Base-by-base conservation (phyloP, 2,113 vertebrate genomes). In the Pseudopodoces humilis region DNA sequence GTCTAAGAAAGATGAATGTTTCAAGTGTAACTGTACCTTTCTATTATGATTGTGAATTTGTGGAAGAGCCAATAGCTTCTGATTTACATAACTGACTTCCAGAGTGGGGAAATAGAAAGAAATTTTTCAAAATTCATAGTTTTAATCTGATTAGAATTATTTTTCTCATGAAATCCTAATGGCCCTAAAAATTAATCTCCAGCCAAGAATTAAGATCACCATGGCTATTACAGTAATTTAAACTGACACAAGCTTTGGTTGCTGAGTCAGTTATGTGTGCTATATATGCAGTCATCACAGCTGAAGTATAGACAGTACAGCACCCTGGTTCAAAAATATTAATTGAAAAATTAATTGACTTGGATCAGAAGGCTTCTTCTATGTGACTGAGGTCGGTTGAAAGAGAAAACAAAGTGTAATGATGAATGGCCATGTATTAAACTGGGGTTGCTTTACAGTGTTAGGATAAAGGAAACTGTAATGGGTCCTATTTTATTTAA, bases 281-380 rank as follows among this genome's bases (percentile, higher is more conserved):
- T 80, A 30, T 52, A 59, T 70, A 56, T 68, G 58, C 30, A 80
- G 67, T 87, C 59, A 80, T 83, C 30, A 24, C 31, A 82, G 39
- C 31, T 76, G 65, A 91, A 83, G 56, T 77, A 59, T 1, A 72
- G 65, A 35, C 11, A 39, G 44, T 67, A 53, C 15, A 84, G 46
- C 50, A 76, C 19, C 24, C 44, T 71, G 11, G 27, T 72, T 65
- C 44, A 88, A 88, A 96, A 89, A 78, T 25, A 76, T 20, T 91
- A 86, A 92, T 79, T 95, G 81, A 86, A 90, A 94, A 88, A 71
- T 88, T 84, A 93, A 90, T 91, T 91, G 75, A 81, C 80, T 91
- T 81, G 81, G n/a, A 89, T 82, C 33, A 87, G 70, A 74, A 78
- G 21, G 22, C 31, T 56, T 20, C 46, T 82, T 79, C 62, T 85